phyloP scores from a whole-genome alignment of 2,888 invertebrate species.

The Noctua janthe region DNA sequence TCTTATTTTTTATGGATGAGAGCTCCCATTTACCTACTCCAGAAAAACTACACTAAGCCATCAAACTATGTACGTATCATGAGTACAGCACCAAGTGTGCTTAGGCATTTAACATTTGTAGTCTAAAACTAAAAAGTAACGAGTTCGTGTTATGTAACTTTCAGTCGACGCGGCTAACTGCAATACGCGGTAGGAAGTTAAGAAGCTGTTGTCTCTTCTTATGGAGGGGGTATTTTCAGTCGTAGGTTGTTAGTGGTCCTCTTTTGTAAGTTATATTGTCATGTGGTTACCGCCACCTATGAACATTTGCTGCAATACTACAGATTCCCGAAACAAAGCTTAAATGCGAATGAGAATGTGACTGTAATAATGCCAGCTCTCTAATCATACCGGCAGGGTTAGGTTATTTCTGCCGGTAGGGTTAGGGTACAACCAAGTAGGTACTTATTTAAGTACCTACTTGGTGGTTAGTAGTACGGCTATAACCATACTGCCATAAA shows the following conservation, averaged over 20 bases:
- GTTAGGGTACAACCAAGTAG: no score
- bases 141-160: slow-evolving; percentile 77
- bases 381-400: no score
- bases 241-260: neutral
- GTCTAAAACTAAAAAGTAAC: slow-evolving; percentile 80
- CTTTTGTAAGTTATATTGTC: neutral
- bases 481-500: no score
- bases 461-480: no score
- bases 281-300: neutral
- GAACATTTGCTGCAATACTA: neutral
- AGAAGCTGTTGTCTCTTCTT: slow-evolving; percentile 59
- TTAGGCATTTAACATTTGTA: slow-evolving; percentile 81
- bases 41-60: slow-evolving; percentile 13
- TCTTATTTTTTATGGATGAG: neutral
- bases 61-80: slow-evolving; percentile 9
- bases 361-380: neutral
- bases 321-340: neutral
- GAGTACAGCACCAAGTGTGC: slow-evolving; percentile 68
- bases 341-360: neutral
- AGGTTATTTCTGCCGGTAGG: no score
- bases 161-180: slow-evolving; percentile 72
- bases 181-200: slow-evolving; percentile 72
- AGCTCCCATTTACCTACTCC: neutral
- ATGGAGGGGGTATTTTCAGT: slow-evolving; percentile 13
- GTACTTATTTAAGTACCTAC: no score